Evolutionary conservation across 1,140 invertebrate species (phyloP).

Genomic region (fruit fly (Drosophila melanogaster)): Release_6_plus_ISO1_MT NT_033777.3:4928001-4928500

Average conservation of each 20-base stretch:
- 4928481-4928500: conserved; percentile 89
- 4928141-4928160: conserved; percentile 72
- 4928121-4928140: conserved; percentile 67
- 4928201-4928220: conserved; percentile 91
- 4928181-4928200: conserved; percentile 87
- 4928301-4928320: conserved; percentile 94
- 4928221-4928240: conserved; percentile 88
- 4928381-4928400: conserved; percentile 93
- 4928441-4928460: conserved; percentile 84
- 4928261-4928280: conserved; percentile 79
- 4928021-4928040: conserved; percentile 68
- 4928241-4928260: conserved; percentile 82
- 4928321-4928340: conserved; percentile 88
- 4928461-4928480: conserved; percentile 85
- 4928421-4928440: conserved; percentile 91
- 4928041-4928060: conserved; percentile 83
- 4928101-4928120: conserved; percentile 86
- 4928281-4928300: conserved; percentile 84
- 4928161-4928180: conserved; percentile 83
- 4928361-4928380: conserved; percentile 86
- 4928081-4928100: conserved; percentile 91
- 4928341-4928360: conserved; percentile 86
- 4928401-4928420: conserved; percentile 94
- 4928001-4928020: conserved; percentile 78
- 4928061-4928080: conserved; percentile 86